phyloP scores from a whole-genome alignment of 1,140 invertebrate genomes.

The Globodera rostochiensis region DNA sequence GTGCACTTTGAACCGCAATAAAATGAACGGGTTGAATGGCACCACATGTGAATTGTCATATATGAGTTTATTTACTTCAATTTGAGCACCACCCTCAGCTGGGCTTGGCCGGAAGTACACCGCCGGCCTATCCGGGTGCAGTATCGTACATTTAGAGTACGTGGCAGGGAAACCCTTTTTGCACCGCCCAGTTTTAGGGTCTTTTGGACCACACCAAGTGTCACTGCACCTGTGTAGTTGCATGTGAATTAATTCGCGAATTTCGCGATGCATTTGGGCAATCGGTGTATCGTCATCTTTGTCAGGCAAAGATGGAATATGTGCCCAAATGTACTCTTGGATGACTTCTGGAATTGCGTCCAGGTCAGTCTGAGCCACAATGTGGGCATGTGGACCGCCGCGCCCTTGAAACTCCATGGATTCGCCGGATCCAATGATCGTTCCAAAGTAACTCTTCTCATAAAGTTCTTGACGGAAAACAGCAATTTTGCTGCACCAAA shows the following conservation, averaged over 20 bases:
- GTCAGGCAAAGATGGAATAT: not conserved
- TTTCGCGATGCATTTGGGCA: not conserved
- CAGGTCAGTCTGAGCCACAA: not conserved
- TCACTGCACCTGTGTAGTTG: constrained; percentile 10
- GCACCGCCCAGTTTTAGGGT: constrained; percentile 1
- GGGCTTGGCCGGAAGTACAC: not conserved
- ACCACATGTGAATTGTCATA: constrained; percentile 9
- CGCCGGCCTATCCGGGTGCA: not conserved
- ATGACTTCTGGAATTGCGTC: not conserved
- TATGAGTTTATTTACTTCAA: too few species aligned
- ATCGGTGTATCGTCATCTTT: not conserved
- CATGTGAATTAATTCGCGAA: not conserved
- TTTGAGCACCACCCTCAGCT: too few species aligned
- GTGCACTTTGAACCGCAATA: too few species aligned
- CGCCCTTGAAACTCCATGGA: constrained; percentile 2
- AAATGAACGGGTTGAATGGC: not conserved
- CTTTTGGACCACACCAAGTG: not conserved
- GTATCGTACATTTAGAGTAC: not conserved
- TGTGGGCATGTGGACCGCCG: not conserved
- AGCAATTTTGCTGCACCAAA: not conserved
- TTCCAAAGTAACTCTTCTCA: not conserved
- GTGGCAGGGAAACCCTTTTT: constrained; percentile 6
- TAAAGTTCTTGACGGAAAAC: not conserved
- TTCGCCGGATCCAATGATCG: constrained; percentile 3
- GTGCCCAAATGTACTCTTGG: not conserved